A percentile compares a stretch with the other conserved stretches of the same genome.
Evolutionary conservation across 2,113 vertebrate genomes (phyloP).

Genomic region (Pantherophis guttatus): DNA sequence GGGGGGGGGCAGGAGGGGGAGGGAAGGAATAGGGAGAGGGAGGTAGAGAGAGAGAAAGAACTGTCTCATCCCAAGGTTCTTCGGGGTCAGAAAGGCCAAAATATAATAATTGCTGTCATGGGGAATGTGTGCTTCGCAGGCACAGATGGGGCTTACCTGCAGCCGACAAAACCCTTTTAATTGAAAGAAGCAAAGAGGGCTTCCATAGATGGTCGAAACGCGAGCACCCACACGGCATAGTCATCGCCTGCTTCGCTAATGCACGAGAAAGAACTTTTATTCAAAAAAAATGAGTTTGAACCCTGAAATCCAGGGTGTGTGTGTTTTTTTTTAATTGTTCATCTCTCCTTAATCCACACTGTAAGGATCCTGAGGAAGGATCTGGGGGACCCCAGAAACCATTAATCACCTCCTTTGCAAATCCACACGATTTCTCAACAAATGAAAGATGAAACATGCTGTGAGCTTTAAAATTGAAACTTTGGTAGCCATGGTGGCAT

Average conservation of each 20-base stretch:
- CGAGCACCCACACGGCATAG: not conserved
- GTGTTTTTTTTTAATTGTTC: not conserved
- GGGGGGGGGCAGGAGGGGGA: too few relatives aligned
- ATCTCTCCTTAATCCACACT: not conserved
- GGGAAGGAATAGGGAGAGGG: not conserved
- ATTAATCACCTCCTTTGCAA: too few relatives aligned
- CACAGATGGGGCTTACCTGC: conserved; percentile 4
- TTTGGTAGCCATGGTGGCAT: too few relatives aligned
- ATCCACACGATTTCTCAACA: too few relatives aligned
- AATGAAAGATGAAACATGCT: too few relatives aligned
- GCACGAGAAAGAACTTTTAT: not conserved
- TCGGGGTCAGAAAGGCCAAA: not conserved
- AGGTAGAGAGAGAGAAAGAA: not conserved
- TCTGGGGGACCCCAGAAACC: not conserved
- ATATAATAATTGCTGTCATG: not conserved
- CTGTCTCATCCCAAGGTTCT: not conserved
- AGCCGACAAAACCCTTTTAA: not conserved
- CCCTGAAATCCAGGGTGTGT: not conserved
- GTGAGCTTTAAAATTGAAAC: too few relatives aligned
- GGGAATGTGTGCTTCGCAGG: not conserved
- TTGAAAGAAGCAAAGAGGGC: not conserved
- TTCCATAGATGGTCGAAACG: not conserved
- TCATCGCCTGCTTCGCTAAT: not conserved
- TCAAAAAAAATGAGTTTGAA: not conserved
- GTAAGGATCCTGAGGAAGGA: not conserved